Conservation (phyloP, 2,797 vertebrate genomes). For the Pseudochirops corinnae region DNA sequence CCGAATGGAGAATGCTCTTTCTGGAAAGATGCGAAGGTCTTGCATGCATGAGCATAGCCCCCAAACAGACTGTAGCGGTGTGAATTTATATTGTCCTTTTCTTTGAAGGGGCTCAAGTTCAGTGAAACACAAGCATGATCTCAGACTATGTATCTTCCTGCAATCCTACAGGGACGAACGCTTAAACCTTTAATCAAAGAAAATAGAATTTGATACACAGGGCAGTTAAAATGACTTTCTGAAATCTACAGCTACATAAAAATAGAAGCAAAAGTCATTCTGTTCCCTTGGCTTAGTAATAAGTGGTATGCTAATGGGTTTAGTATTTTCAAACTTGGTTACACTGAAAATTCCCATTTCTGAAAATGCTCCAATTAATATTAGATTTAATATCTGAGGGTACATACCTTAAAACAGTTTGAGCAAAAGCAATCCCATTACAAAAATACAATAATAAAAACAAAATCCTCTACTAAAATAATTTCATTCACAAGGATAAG, state of each 20-base stretch:
- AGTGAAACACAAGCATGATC: not conserved
- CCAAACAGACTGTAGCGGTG: not conserved
- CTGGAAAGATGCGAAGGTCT: not conserved
- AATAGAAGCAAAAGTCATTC: not conserved
- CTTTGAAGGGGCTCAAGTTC: not conserved
- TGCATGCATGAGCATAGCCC: not conserved
- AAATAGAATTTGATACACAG: not conserved
- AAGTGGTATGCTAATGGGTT: not conserved
- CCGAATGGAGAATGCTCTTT: not conserved
- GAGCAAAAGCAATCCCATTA: not conserved
- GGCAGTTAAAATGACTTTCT: not conserved
- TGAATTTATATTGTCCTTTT: not conserved
- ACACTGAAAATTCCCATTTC: not conserved
- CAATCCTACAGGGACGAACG: not conserved
- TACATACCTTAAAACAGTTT: not conserved
- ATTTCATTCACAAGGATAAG: not conserved
- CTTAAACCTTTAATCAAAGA: not conserved
- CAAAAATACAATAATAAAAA: not conserved
- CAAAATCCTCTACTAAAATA: not conserved
- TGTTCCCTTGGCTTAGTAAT: not conserved
- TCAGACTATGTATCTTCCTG: not conserved
- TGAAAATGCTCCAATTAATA: not conserved
- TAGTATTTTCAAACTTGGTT: not conserved
- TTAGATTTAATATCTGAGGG: not conserved
- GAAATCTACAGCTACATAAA: not conserved